Conservation (phyloP, 2,113 vertebrate genomes). For the Chlorodrepanis virens region DNA sequence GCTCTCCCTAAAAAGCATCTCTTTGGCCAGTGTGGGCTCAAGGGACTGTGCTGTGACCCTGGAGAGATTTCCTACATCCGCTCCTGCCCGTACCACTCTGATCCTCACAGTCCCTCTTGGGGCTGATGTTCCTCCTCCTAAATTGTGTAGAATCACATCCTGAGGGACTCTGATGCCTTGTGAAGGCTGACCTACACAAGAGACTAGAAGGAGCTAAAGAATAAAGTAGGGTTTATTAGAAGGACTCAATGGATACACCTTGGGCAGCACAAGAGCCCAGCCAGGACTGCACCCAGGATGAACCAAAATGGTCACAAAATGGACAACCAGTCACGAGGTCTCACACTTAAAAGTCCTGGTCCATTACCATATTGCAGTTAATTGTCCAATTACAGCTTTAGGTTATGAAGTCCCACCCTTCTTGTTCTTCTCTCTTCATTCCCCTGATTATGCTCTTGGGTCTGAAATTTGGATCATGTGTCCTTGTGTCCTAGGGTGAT, state of each 20-base stretch:
- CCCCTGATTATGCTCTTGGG: not conserved
- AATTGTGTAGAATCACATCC: not conserved
- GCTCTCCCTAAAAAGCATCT: not conserved
- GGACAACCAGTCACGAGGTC: rapidly evolving
- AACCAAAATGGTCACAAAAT: not conserved
- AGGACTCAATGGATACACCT: not conserved
- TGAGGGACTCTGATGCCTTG: not conserved
- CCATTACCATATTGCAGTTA: not conserved
- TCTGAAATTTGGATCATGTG: not conserved
- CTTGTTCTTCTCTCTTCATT: not conserved
- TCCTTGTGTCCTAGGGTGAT: not conserved
- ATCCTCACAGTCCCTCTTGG: not conserved
- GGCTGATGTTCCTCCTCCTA: rapidly evolving
- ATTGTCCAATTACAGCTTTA: not conserved
- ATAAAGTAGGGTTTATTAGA: not conserved
- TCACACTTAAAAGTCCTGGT: not conserved
- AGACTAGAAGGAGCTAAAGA: not conserved
- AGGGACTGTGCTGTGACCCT: rapidly evolving
- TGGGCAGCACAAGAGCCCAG: not conserved
- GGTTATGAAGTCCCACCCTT: not conserved
- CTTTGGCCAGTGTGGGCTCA: not conserved
- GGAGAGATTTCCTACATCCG: rapidly evolving
- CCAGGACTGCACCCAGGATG: not conserved
- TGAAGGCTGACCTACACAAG: not conserved
- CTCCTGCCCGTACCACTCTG: rapidly evolving